Evolutionary conservation across 2,888 invertebrate genomes (phyloP).

Genomic region (Myopa tessellatipennis): DNA sequence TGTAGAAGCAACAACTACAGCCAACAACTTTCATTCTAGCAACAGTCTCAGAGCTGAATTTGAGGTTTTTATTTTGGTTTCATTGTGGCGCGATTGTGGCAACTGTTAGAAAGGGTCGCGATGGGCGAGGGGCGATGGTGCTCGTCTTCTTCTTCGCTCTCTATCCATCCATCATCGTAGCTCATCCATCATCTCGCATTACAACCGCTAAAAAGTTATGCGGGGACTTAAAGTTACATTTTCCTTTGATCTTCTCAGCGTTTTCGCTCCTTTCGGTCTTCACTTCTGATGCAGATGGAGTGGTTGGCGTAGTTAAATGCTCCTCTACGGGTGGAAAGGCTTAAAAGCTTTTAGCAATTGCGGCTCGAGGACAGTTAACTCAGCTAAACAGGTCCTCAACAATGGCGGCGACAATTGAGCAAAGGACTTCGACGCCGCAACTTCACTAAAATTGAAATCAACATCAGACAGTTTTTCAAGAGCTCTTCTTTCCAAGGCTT

Average conservation of each 20-base stretch:
- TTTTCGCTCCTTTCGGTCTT: slow-evolving; percentile 14
- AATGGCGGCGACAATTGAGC: not conserved
- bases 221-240: slow-evolving; percentile 10
- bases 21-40: not conserved
- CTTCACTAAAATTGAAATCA: too few species aligned
- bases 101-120: not conserved
- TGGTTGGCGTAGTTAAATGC: slow-evolving; percentile 8
- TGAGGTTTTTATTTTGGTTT: slow-evolving; percentile 24
- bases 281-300: slow-evolving; percentile 39
- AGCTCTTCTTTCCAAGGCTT: too few species aligned
- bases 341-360: slow-evolving; percentile 61
- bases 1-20: slow-evolving; percentile 25
- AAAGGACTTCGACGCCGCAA: too few species aligned
- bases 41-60: slow-evolving; percentile 8
- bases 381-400: slow-evolving; percentile 19
- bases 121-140: not conserved
- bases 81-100: slow-evolving; percentile 2
- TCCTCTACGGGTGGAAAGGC: slow-evolving; percentile 32
- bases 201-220: slow-evolving; percentile 43
- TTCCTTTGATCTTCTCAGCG: slow-evolving; percentile 26
- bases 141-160: not conserved
- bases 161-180: slow-evolving; percentile 13
- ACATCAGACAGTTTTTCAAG: too few species aligned
- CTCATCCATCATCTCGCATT: slow-evolving; percentile 60
- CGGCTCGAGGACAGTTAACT: slow-evolving; percentile 51